Base-by-base conservation (phyloP, 2,113 vertebrate genomes). In the Chionis minor region DNA sequence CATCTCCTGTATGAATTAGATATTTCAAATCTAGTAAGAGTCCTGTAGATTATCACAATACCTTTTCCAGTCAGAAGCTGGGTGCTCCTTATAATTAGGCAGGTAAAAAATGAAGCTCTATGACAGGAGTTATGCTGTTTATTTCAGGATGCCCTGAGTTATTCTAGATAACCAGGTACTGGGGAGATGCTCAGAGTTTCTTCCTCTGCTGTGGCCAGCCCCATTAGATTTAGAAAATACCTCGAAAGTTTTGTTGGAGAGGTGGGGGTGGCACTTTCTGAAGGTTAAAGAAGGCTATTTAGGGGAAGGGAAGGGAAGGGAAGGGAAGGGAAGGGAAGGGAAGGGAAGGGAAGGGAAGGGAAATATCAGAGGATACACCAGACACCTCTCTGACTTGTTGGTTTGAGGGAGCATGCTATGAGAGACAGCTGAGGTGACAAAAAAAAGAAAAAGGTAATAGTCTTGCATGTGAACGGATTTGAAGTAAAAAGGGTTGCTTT, bases 321-420 rank as follows among this genome's bases (percentile, higher is more conserved):
- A 12, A 33, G 32, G 55, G 27, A 16, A 6, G 44, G 22, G 22
- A 18, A 12, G 22, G 9, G 14, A 15, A n/a, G 44, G 22, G 22
- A 12, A 12, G 22, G 6, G 14, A 12, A n/a, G 44, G 21, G 69
- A 7, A 28, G 28, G 24, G 28, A 2, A 10, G 22, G 8, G 20
- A 71, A 74, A 33, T 1, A 3, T 58, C 22, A 69, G 14, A 16
- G 44, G 15, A 27, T 55, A 21, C 40, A 71, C 7, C 61, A 27
- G 13, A 56, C 26, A 58, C 10, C 10, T 81, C 30, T 62, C 32
- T 83, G 47, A 61, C 38, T 49, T 63, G 8, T 35, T 63, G 6
- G 4, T 42, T 77, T n/a, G 26, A 67, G 33, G 22, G 26, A 42
- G 22, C 0, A 0, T 12, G 10, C 40, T 21, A 4, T 19, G 18